phyloP scores from a whole-genome alignment of 1,140 invertebrate genomes.

The Yoshiicerus persimilis region DNA sequence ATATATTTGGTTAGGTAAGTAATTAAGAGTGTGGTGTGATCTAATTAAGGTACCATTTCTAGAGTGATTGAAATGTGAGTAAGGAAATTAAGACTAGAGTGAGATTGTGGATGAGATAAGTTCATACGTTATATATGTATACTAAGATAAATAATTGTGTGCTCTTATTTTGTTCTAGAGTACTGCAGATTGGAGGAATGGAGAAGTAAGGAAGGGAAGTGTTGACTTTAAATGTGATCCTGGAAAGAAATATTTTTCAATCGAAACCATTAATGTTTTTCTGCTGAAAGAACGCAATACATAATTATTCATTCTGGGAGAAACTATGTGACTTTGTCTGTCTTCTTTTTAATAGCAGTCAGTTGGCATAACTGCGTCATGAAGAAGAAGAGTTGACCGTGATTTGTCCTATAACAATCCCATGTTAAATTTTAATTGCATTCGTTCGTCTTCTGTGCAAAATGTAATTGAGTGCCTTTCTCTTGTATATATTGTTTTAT shows the following conservation, averaged over 20 bases:
- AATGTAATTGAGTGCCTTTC: not conserved
- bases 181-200: too few species aligned
- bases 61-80: too few species aligned
- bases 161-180: too few species aligned
- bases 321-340: not conserved
- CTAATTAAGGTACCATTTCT: too few species aligned
- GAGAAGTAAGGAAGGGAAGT: too few species aligned
- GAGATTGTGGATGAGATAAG: too few species aligned
- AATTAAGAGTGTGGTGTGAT: too few species aligned
- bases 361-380: not conserved
- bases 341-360: not conserved
- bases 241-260: not conserved
- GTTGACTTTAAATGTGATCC: not conserved
- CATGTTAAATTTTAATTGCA: not conserved
- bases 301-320: not conserved
- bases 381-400: not conserved
- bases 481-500: not conserved
- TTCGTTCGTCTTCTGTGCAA: not conserved
- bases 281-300: not conserved
- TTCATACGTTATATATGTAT: too few species aligned
- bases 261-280: not conserved
- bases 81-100: too few species aligned
- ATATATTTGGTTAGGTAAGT: too few species aligned
- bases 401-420: not conserved
- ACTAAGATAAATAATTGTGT: too few species aligned